Percentiles rank a stretch among this genome's conserved stretches.
phyloP scores from a whole-genome alignment of 2,113 vertebrate species.

The Xenopus tropicalis region DNA sequence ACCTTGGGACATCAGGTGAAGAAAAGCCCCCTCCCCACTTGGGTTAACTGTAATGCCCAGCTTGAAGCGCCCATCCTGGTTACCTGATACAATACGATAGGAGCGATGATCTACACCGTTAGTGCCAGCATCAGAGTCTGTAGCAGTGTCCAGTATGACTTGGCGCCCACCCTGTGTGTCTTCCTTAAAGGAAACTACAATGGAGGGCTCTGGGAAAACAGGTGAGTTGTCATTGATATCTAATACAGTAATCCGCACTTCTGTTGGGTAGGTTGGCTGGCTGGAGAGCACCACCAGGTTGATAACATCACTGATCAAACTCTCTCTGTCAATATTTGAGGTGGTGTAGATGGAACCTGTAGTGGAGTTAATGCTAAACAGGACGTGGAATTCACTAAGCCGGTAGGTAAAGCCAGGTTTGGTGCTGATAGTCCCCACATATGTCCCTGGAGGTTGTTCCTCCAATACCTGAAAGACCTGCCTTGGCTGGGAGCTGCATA shows the following conservation, averaged over 20 bases:
- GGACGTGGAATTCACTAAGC: conserved; percentile 89
- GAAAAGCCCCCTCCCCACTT: conserved; percentile 94
- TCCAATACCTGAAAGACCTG: conserved; percentile 92
- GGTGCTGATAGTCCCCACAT: conserved; percentile 88
- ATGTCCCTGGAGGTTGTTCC: conserved; percentile 87
- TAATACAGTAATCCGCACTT: conserved; percentile 88
- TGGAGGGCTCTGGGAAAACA: conserved; percentile 88
- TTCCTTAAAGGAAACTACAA: conserved; percentile 93
- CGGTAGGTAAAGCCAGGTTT: conserved; percentile 90
- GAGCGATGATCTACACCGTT: conserved; percentile 93
- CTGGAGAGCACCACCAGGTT: conserved; percentile 96
- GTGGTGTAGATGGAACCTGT: conserved; percentile 86
- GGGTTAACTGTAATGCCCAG: conserved; percentile 94
- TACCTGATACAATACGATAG: conserved; percentile 87
- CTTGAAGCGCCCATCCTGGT: conserved; percentile 86
- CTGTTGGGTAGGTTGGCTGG: conserved; percentile 93
- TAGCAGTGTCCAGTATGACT: conserved; percentile 94
- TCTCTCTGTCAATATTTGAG: conserved; percentile 86
- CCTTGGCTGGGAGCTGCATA: conserved; percentile 71
- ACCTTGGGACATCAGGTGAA: conserved; percentile 89
- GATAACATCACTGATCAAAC: conserved; percentile 82
- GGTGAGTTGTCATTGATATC: conserved; percentile 96
- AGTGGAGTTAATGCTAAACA: conserved; percentile 86
- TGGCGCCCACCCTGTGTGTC: conserved; percentile 93
- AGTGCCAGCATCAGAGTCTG: conserved; percentile 86